A percentile compares a stretch with the other conserved stretches of the same genome.
phyloP scores from a whole-genome alignment of 1,140 invertebrate species.

The Limonius californicus region DNA sequence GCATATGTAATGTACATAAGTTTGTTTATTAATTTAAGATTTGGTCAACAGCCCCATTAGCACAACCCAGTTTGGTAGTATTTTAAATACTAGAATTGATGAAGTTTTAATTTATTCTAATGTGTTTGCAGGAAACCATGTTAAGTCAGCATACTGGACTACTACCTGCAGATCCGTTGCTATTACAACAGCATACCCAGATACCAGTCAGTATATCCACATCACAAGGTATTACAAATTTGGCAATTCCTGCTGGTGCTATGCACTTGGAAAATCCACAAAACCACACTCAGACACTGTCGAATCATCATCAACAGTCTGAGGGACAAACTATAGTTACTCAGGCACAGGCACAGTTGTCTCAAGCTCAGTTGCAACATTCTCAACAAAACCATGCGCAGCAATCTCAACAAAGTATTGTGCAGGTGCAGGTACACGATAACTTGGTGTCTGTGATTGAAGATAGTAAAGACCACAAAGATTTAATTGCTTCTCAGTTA shows the following conservation, averaged over 20 bases:
- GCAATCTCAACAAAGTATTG: slow-evolving; percentile 41
- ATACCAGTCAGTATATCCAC: slow-evolving; percentile 43
- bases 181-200: slow-evolving; percentile 43
- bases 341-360: slow-evolving; percentile 45
- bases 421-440: slow-evolving; percentile 47
- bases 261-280: slow-evolving; percentile 43
- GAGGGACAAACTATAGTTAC: slow-evolving; percentile 41
- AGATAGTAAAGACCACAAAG: slow-evolving; percentile 45
- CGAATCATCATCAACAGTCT: slow-evolving; percentile 45
- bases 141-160: slow-evolving; percentile 42
- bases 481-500: slow-evolving; percentile 39
- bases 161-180: slow-evolving; percentile 41
- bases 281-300: slow-evolving; percentile 46
- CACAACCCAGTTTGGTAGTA: no score
- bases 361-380: slow-evolving; percentile 44
- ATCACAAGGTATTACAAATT: slow-evolving; percentile 42
- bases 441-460: slow-evolving; percentile 47
- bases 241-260: slow-evolving; percentile 42
- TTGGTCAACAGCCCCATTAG: no score
- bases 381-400: slow-evolving; percentile 40
- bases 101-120: slow-evolving; percentile 1
- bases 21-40: no score
- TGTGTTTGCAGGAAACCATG: slow-evolving; percentile 38
- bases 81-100: no score
- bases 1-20: no score